Evolutionary conservation across 2,888 invertebrate genomes (phyloP).

Genomic region (Diaperis boleti): DNA sequence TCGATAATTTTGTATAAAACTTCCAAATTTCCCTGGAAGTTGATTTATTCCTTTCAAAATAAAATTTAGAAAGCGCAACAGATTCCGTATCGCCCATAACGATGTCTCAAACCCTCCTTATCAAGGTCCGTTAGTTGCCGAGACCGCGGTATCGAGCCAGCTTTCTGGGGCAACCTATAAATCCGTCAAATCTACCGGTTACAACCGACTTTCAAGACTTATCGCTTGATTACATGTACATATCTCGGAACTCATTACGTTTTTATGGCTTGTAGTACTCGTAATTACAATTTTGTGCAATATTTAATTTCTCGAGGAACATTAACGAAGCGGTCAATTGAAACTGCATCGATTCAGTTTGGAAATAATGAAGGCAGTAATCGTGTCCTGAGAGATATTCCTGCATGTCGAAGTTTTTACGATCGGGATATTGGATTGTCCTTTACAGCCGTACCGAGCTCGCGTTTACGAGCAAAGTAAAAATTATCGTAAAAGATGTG

Average conservation of each 20-base stretch:
- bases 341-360: conserved; percentile 13
- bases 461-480: conserved; percentile 31
- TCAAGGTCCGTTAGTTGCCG: conserved; percentile 4
- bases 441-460: conserved; percentile 22
- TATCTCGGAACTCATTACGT: conserved; percentile 12
- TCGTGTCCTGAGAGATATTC: conserved; percentile 12
- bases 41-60: conserved; percentile 17
- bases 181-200: conserved; percentile 21
- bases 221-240: conserved; percentile 28
- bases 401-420: conserved; percentile 27
- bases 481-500: conserved; percentile 33
- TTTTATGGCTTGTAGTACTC: background rate
- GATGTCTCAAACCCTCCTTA: conserved; percentile 13
- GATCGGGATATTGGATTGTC: conserved; percentile 22
- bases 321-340: too few species aligned
- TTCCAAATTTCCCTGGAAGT: background rate
- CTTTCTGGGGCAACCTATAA: conserved; percentile 16
- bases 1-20: conserved; percentile 16
- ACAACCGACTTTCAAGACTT: conserved; percentile 20
- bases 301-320: conserved; percentile 13
- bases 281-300: conserved; percentile 20
- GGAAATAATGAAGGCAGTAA: conserved; percentile 17
- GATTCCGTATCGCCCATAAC: background rate
- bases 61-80: conserved; percentile 18
- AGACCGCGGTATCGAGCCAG: conserved; percentile 10